Base-by-base conservation (phyloP, 2,888 invertebrate species). In the Drosophila parthenogenetica region DNA sequence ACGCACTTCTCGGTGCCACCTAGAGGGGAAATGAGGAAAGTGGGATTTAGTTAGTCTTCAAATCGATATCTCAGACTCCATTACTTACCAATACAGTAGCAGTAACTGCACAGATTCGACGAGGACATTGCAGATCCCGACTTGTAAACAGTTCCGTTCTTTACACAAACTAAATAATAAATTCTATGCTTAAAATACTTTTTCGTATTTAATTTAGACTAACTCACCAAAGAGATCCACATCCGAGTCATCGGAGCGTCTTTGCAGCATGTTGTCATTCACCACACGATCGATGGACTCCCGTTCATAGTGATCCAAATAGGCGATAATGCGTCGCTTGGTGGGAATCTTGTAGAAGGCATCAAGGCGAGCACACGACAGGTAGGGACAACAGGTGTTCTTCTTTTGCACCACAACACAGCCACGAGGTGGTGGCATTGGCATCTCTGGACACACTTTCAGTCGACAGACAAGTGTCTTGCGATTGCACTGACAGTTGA, bases 91-190 rank as follows among this genome's bases (percentile, higher is more conserved):
- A 96, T 94, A 90, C 97, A 97, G 93, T 96, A 97, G 93, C 97
- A 97, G 92, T 96, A 96, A 92, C 97, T 96, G 93, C 97, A 97
- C n/a, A 95, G 94, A 68, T 94, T 94, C 16, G 94, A 94, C 4
- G 96, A 95, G 77, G 94, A 94, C 96, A 97, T 96, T 7, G 97
- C 97, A 5, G 97, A 97, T 25, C 92, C 89, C 43, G 90, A 90
- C 82, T 92, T 86, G 87, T 92, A 89, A 13, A 92, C 90, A 37
- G 93, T 89, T 83, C 92, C 90, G 88, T 92, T 91, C 60, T 91
- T 90, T 0, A 92, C 89, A 53, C 92, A 92, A 73, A 91, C 92
- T 90, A 62, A 4, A 25, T 3, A 37, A 35, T 5, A 54, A 7
- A n/a, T 2, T 2, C 2, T 5, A 4, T 7, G 22, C n/a, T 43